Conservation (phyloP, 2,888 invertebrate species). For the Lithophane leautieri region DNA sequence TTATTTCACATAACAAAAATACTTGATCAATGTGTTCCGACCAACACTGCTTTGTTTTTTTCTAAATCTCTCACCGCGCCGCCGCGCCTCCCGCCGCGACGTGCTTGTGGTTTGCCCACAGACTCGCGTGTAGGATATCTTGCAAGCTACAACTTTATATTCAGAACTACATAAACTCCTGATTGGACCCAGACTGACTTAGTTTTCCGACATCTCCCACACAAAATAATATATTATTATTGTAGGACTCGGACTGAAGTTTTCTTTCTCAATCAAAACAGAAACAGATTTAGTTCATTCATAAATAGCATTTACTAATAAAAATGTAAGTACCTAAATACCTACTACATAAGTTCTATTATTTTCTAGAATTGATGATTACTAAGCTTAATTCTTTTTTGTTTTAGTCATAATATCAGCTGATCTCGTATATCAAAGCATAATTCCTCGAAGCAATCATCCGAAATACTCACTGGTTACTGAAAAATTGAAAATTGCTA, state of each 20-base stretch:
- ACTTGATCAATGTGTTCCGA: neutral
- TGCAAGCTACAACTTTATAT: constrained; percentile 35
- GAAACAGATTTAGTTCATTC: neutral
- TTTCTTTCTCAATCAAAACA: neutral
- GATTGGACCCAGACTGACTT: constrained; percentile 6
- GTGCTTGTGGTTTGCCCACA: constrained; percentile 25
- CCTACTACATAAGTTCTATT: neutral
- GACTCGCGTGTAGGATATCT: constrained; percentile 26
- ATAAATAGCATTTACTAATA: no score
- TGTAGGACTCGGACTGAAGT: neutral
- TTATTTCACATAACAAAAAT: neutral
- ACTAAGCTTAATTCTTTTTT: neutral
- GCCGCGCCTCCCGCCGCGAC: neutral
- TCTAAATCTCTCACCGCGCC: neutral
- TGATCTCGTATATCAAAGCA: neutral
- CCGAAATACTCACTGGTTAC: neutral
- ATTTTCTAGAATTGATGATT: neutral
- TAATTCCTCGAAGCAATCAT: neutral
- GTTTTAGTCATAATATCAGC: neutral
- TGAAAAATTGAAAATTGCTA: neutral
- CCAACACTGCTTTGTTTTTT: neutral
- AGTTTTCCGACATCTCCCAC: constrained; percentile 10
- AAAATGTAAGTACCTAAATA: neutral
- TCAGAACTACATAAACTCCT: constrained; percentile 14
- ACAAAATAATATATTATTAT: constrained; percentile 19